Percentiles rank a stretch among this genome's conserved stretches.
Conservation (phyloP, 2,888 invertebrate genomes). For the Lasioglossum calceatum region DNA sequence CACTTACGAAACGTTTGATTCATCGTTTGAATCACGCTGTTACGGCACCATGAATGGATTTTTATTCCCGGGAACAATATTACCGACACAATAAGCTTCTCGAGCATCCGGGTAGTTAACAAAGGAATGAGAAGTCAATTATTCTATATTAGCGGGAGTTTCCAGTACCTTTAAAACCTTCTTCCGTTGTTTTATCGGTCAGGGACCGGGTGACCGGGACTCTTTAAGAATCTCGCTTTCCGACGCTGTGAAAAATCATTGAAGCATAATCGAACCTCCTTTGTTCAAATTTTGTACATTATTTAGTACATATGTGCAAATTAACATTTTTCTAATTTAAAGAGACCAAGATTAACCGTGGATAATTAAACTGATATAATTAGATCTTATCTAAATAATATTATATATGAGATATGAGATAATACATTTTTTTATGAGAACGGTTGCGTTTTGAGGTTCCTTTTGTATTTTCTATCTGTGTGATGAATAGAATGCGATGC, state of each 20-base stretch:
- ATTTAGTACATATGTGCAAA: background rate
- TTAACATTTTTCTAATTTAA: background rate
- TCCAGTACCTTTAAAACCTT: background rate
- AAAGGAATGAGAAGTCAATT: slow-evolving; percentile 14
- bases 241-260: background rate
- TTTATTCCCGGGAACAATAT: background rate
- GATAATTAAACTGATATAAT: background rate
- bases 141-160: background rate
- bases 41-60: background rate
- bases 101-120: background rate
- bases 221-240: background rate
- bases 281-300: too few relatives aligned
- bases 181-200: background rate
- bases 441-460: too few relatives aligned
- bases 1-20: slow-evolving; percentile 6
- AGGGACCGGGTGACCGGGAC: background rate
- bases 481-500: too few relatives aligned
- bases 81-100: background rate
- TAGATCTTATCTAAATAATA: background rate
- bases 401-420: too few relatives aligned
- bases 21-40: background rate
- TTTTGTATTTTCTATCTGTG: too few relatives aligned
- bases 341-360: background rate
- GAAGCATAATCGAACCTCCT: background rate
- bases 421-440: too few relatives aligned